A percentile compares a stretch with the other conserved stretches of the same genome.
Conservation (phyloP, 92 coral and sea anemone species). For the Pocillopora meandrina region DNA sequence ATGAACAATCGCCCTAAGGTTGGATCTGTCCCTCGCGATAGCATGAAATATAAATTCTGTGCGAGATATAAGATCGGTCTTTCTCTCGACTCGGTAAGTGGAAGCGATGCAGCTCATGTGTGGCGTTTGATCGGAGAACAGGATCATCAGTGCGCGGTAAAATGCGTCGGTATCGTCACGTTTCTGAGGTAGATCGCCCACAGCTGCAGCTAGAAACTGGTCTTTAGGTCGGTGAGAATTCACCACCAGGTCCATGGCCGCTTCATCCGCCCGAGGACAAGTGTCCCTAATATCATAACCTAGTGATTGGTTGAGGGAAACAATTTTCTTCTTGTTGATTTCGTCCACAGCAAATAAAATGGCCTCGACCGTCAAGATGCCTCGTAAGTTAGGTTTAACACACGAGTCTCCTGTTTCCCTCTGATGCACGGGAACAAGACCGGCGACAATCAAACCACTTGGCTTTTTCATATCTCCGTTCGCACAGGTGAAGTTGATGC, state of each 20-base stretch:
- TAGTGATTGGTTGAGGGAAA: slow-evolving; percentile 19
- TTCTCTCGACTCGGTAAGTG: slow-evolving; percentile 32
- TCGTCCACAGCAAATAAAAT: slow-evolving; percentile 55
- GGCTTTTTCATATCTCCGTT: slow-evolving; percentile 23
- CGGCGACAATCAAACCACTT: slow-evolving; percentile 37
- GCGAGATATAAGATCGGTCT: slow-evolving; percentile 16
- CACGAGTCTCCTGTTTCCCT: slow-evolving; percentile 33
- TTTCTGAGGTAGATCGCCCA: slow-evolving; percentile 58
- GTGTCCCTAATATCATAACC: slow-evolving; percentile 59
- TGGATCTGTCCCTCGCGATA: slow-evolving; percentile 64
- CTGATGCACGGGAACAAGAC: slow-evolving; percentile 31
- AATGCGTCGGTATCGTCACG: background rate
- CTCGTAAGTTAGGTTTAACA: slow-evolving; percentile 27
- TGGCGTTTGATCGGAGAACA: slow-evolving; percentile 52
- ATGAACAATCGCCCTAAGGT: slow-evolving; percentile 69
- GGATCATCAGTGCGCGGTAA: slow-evolving; percentile 31
- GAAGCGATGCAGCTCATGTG: slow-evolving; percentile 81
- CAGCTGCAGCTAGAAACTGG: slow-evolving; percentile 49
- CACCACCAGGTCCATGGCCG: slow-evolving; percentile 41
- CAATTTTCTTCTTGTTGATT: slow-evolving; percentile 29
- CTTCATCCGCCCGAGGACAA: slow-evolving; percentile 16
- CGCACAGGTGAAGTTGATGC: slow-evolving; percentile 8
- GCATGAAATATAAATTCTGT: slow-evolving; percentile 62
- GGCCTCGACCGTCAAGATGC: slow-evolving; percentile 66
- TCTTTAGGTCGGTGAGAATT: slow-evolving; percentile 1